Percentiles rank a stretch among this genome's conserved stretches.
Conservation (phyloP, 1,140 invertebrate species). For the Chrysoperla carnea region DNA sequence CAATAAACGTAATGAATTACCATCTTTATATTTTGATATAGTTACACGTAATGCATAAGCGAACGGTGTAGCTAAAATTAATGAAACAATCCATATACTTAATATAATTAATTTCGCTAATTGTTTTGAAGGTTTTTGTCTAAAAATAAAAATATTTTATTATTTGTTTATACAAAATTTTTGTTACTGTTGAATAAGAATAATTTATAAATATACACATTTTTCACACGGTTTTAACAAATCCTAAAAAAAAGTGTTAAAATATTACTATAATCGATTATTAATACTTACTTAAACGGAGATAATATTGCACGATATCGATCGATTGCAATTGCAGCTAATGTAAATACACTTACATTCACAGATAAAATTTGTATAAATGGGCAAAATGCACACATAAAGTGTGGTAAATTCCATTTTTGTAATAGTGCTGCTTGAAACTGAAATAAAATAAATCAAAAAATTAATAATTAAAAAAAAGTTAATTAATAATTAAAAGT, state of each 20-base stretch:
- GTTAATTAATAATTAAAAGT: constrained; percentile 1
- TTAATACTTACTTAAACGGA: constrained; percentile 35
- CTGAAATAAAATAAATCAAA: constrained; percentile 20
- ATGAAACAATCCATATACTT: constrained; percentile 45
- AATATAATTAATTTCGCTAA: constrained; percentile 47
- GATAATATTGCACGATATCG: constrained; percentile 52
- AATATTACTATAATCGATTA: too few species aligned
- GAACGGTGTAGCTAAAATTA: constrained; percentile 43
- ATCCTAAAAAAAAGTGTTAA: neutral
- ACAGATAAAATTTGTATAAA: constrained; percentile 62
- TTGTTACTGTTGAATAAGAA: neutral
- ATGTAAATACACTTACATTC: constrained; percentile 65
- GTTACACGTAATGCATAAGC: constrained; percentile 41
- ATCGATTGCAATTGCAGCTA: constrained; percentile 65
- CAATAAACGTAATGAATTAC: too few species aligned
- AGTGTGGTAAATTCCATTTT: constrained; percentile 62
- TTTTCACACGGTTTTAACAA: too few species aligned
- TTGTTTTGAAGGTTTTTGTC: constrained; percentile 46
- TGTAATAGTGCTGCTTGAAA: constrained; percentile 69
- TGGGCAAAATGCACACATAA: constrained; percentile 69
- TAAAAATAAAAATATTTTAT: constrained; percentile 19
- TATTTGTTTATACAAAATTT: neutral
- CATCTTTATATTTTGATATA: too few species aligned
- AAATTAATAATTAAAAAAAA: neutral
- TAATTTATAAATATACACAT: neutral